Evolutionary conservation across 2,888 invertebrate genomes (phyloP), one percentile per base, ranked within the genome.

Genomic region (Steromphala cineraria): DNA sequence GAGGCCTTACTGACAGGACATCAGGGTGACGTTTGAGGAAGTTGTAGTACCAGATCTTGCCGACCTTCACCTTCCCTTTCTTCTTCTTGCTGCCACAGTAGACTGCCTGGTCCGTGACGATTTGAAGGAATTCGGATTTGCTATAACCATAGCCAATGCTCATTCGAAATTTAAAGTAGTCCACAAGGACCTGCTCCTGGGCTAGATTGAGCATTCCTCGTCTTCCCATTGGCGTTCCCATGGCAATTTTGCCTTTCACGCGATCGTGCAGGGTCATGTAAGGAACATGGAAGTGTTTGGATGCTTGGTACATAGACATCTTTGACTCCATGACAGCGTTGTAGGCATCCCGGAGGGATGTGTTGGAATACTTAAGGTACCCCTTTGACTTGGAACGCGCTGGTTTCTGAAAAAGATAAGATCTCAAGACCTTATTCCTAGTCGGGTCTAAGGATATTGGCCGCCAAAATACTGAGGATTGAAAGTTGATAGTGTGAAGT

Each of bases 11-110:
- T 10, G 76, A 31, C 5, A 76, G 53, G 1, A 76, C 76, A 55
- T 76, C 56, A 13, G 55, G 76, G 31, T 76, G 28, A 28, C 53
- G 53, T 55, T 55, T 76, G n/a, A 76, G 55, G 36, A 76, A 76
- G 55, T 55, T 76, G 53, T 76, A 76, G 55, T 76, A 76, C 76
- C 76, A 76, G 7, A 76, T 76, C 53, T 76, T 76, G 10, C 76
- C 76, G 19, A 76, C 53, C 19, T 76, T 76, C 8, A 24, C 53
- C 15, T 76, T 53, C 17, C 55, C 76, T 40, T 36, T 55, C 24
- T 53, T 19, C 5, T 55, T 55, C 5, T 15, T 53, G 17, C 31
- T 76, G 15, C 31, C 55, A 17, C 53, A 55, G 36, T 76, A 55
- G 17, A 76, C 53, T 15, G 31, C 55, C 5, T 76, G 31, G 4